Percentiles rank a stretch among this genome's conserved stretches.
Evolutionary conservation across 2,888 invertebrate genomes (phyloP).

Genomic region (Stenoptilia bipunctidactyla): DNA sequence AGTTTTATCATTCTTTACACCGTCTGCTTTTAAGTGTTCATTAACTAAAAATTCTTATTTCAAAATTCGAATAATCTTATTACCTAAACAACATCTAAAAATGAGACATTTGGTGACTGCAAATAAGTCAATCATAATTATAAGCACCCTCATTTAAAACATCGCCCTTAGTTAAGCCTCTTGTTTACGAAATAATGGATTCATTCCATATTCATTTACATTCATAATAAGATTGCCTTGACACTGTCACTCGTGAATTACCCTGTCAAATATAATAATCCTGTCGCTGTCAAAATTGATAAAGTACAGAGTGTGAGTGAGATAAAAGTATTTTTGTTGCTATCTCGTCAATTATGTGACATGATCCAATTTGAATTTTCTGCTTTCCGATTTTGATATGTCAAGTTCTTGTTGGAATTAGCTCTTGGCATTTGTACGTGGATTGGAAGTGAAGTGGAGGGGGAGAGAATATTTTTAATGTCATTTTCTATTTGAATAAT

Average conservation of each 20-base stretch:
- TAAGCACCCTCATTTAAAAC: constrained; percentile 36
- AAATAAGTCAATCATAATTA: constrained; percentile 1
- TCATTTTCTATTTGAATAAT: too few relatives aligned
- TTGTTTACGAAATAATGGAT: constrained; percentile 68
- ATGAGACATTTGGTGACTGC: constrained; percentile 11
- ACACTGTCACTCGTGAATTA: constrained; percentile 51
- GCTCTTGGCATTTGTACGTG: constrained; percentile 23
- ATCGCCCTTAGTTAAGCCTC: constrained; percentile 31
- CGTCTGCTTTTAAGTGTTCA: too few relatives aligned
- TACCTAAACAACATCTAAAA: constrained; percentile 32
- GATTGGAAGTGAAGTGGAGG: constrained; percentile 18
- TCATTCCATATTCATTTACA: constrained; percentile 70
- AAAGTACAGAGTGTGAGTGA: constrained; percentile 20
- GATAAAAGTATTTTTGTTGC: constrained; percentile 24
- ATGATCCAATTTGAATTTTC: constrained; percentile 56
- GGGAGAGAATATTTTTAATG: too few relatives aligned
- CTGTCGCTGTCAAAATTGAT: constrained; percentile 26
- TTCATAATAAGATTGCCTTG: constrained; percentile 59
- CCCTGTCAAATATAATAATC: constrained; percentile 60
- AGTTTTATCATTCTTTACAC: too few relatives aligned
- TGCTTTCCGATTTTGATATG: constrained; percentile 51
- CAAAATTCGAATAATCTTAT: too few relatives aligned
- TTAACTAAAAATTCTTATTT: too few relatives aligned
- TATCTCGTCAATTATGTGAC: constrained; percentile 29
- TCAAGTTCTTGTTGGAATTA: constrained; percentile 42